Base-by-base conservation (phyloP, 2,797 vertebrate species). In the Urocyon cinereoargenteus region DNA sequence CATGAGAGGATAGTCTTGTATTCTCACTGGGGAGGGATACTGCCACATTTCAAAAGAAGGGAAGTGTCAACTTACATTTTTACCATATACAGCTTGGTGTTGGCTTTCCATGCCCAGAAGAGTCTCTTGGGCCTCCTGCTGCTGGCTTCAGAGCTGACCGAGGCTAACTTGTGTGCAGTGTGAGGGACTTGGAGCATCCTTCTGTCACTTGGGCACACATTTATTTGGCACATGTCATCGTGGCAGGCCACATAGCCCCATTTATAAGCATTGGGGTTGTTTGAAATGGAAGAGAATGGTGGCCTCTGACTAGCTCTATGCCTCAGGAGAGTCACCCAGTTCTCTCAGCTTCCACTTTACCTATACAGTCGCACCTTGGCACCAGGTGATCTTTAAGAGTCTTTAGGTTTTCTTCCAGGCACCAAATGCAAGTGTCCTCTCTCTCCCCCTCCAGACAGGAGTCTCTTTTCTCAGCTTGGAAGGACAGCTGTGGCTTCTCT, bases 91-190 rank as follows among this genome's bases (percentile, higher is more conserved):
- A 75, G 57, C 11, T 45, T 6, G 22, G 14, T 11, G 19, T 36
- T 57, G 53, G 55, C 26, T 85, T 87, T 22, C 45, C 36, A 57
- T 1, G 0, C 24, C 79, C 1, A 0, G 36, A 34, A 7, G 2
- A 15, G n/a, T 26, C n/a, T 86, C 73, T 22, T 4, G 19, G 40
- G 21, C 31, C 40, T 86, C 73, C 49, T 13, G 5, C 45, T 1
- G 0, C 45, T 10, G 83, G 51, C 64, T n/a, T 24, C 1, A 18
- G 64, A 14, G 24, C 28, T 22, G 15, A 0, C 78, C 7, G 0
- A 77, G n/a, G 53, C 1, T 15, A 77, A 53, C 5, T 0, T 31
- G 11, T 21, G 73, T 2, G 15, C 70, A 12, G 34, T 0, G 0
- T 1, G 5, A 18, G 79, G 66, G 45, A 12, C 66, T 59, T 11